Percentiles rank a stretch among this genome's conserved stretches.
phyloP scores from a whole-genome alignment of 1,140 invertebrate species.

The Sycophaga agraensis region DNA sequence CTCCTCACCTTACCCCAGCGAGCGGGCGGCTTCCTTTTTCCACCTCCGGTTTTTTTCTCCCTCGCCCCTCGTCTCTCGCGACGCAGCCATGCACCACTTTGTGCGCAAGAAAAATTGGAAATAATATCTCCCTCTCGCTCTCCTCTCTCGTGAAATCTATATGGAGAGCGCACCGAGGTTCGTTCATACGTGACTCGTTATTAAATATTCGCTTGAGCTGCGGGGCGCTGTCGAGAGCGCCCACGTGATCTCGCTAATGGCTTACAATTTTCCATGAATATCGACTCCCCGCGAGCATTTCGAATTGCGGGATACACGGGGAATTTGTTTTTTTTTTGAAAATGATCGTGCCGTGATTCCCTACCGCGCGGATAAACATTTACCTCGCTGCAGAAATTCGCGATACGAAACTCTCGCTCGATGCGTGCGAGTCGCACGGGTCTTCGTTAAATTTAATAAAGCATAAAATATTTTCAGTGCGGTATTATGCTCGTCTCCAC shows the following conservation, averaged over 20 bases:
- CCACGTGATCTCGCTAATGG: slow-evolving; percentile 24
- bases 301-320: not conserved
- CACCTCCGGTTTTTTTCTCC: not conserved
- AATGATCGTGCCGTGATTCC: too few species aligned
- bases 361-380: too few species aligned
- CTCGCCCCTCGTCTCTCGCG: not conserved
- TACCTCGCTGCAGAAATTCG: too few species aligned
- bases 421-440: too few species aligned
- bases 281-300: not conserved
- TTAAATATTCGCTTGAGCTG: slow-evolving; percentile 27
- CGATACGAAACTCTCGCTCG: too few species aligned
- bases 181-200: slow-evolving; percentile 32
- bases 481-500: too few species aligned
- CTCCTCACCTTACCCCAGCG: not conserved
- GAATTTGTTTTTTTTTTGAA: too few species aligned
- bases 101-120: slow-evolving; percentile 49
- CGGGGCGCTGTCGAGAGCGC: not conserved
- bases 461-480: too few species aligned
- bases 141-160: slow-evolving; percentile 33
- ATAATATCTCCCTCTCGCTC: too few species aligned
- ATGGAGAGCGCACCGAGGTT: slow-evolving; percentile 25
- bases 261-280: slow-evolving; percentile 11
- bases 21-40: slow-evolving; percentile 12
- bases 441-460: too few species aligned
- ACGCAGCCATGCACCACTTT: slow-evolving; percentile 40